Percentiles rank a stretch among this genome's conserved stretches.
phyloP scores from a whole-genome alignment of 2,888 invertebrate species.

The Zhuqinia jingwanae region DNA sequence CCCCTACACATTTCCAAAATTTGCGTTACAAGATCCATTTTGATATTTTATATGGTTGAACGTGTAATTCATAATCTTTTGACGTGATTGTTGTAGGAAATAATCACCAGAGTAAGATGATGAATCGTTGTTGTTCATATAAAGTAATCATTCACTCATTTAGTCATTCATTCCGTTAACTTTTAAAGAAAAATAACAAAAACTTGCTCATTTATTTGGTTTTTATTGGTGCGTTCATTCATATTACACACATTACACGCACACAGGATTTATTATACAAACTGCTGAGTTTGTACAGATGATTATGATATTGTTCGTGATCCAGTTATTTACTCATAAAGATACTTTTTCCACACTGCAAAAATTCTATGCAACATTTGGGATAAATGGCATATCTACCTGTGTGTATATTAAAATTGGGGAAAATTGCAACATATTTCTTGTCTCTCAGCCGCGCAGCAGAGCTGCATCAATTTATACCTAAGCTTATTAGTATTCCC shows the following conservation, averaged over 20 bases:
- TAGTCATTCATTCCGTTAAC: background rate
- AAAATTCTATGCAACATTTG: too few species aligned
- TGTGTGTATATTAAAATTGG: too few species aligned
- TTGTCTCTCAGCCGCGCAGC: background rate
- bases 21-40: slow-evolving; percentile 4
- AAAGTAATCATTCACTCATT: slow-evolving; percentile 27
- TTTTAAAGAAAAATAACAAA: background rate
- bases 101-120: background rate
- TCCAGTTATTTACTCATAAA: background rate
- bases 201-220: background rate
- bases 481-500: slow-evolving; percentile 26
- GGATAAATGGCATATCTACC: too few species aligned
- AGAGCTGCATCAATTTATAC: background rate
- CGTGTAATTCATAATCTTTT: background rate
- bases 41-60: background rate
- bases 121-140: background rate
- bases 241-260: too few species aligned
- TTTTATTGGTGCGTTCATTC: background rate
- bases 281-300: background rate
- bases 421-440: background rate
- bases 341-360: background rate
- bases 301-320: background rate
- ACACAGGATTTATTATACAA: background rate
- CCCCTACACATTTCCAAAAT: background rate
- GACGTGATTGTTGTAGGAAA: background rate